Evolutionary conservation across 2,113 vertebrate species (phyloP).

Genomic region (Cottus gobio): DNA sequence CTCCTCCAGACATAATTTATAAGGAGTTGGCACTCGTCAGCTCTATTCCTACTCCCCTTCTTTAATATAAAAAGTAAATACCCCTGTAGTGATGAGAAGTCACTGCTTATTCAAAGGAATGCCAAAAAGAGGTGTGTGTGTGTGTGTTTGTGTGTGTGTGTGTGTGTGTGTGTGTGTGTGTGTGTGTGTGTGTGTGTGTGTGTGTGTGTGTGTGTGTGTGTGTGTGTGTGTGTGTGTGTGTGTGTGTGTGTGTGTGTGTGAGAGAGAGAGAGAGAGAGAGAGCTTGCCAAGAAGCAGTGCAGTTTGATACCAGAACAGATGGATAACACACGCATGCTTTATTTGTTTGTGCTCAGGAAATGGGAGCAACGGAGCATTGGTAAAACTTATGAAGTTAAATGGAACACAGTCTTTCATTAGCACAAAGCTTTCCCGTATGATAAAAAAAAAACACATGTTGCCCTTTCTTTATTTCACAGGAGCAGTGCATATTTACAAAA

Average conservation of each 20-base stretch:
- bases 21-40: conserved; percentile 16
- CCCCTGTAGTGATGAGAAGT: conserved; percentile 46
- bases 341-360: conserved; percentile 63
- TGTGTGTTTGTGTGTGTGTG: not conserved
- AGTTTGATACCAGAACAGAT: conserved; percentile 66
- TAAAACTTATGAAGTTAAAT: conserved; percentile 67
- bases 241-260: conserved; percentile 1
- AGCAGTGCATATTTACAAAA: conserved; percentile 17
- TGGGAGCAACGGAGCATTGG: conserved; percentile 42
- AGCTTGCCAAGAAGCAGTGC: conserved; percentile 46
- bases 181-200: not conserved
- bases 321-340: conserved; percentile 53
- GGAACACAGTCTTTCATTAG: conserved; percentile 63
- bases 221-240: not conserved
- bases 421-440: conserved; percentile 41
- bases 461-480: conserved; percentile 27
- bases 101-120: conserved; percentile 11
- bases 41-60: conserved; percentile 23
- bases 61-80: conserved; percentile 61
- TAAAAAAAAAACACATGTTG: conserved; percentile 9
- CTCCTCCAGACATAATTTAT: conserved; percentile 10
- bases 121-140: conserved; percentile 57
- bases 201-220: not conserved
- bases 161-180: too few species aligned
- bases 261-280: too few species aligned